Evolutionary conservation across 2,888 invertebrate species (phyloP), one percentile per base, ranked within the genome.

Genomic region (Eristalis arbustorum): DNA sequence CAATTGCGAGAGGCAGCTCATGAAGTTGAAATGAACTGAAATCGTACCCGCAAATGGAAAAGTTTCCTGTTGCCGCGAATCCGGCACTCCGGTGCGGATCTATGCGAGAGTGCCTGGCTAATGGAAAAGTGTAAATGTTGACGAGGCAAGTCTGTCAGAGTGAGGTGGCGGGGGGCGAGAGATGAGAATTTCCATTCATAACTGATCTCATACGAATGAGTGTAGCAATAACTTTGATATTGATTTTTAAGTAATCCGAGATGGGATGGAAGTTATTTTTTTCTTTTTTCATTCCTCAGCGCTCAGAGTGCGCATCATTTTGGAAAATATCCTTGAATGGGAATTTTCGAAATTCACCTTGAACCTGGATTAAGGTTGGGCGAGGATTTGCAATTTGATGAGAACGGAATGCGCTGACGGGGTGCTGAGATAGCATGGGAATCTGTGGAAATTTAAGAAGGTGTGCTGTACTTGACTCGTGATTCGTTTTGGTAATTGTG

Each of bases 11-110:
- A 61, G 23, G 18, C 3, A 59, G 22, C 57, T 4, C 34, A 68
- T 57, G 34, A 57, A 71, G 61, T 62, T 62, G 28, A 40, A 71
- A 61, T 42, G 71, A 71, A 71, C 62, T 71, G 61, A 62, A 71
- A 71, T 61, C 18, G 42, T 59, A 22, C 18, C 13, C 18, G 40
- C 71, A 71, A 62, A 71, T 71, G 40, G 61, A 71, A 71, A 71
- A 71, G 71, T 71, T 71, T 71, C 61, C 42, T 62, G 40, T 37
- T 56, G 25, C 64, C 64, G 8, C 56, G 37, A 57, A 74, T 57
- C 34, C 37, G 57, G 49, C 49, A 37, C 49, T 18, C 49, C 8
- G 49, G 49, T 49, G n/a, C 49, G 49, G 18, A 42, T n/a, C 42
- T 42, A 42, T 42, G 56, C 25, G 14, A 4, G 37, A 74, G 25